Evolutionary conservation across 1,140 invertebrate genomes (phyloP), one percentile per base, ranked within the genome.

Genomic region (Mactra quadrangularis): DNA sequence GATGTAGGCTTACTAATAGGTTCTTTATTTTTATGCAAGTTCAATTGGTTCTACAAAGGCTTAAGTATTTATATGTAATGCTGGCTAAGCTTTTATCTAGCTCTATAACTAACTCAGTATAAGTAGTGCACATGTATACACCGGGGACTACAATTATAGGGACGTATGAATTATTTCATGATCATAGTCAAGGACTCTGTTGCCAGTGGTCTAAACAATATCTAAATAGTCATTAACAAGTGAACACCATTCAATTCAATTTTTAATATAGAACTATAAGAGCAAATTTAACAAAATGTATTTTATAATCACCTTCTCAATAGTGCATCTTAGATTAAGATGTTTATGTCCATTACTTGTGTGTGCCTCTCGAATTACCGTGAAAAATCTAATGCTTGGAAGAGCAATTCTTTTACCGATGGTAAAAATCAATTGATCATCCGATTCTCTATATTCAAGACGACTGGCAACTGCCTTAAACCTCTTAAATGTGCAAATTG

Each of bases 401-500:
- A 79, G 35, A 53, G 70, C 62, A 9, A 70, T 57, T 57, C 53
- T 70, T 4, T 17, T 38, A 35, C 66, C 66, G 25, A 25, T 25
- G 15, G 55, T 68, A 31, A 68, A 70, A 19, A 79, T 15, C 33
- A 79, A 60, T 41, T 62, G 45, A 19, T 35, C 60, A 55, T 79
- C 62, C 25, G 19, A 4, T 31, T n/a, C 31, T 38, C 64, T 3
- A 31, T 53, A 45, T 15, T 27, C 35, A 17, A 70, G 3, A 22
- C 76, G 41, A 41, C 66, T 79, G 11, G 25, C 50, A 66, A 79
- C 57, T 0, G 47, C 66, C 29, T 57, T 68, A 25, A 70, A 79
- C 27, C 62, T 45, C 3, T 13, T 27, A 29, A 27, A 68, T 0
- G 25, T 19, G 25, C 19, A 29, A 22, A 11, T 38, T 3, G 1